phyloP scores from a whole-genome alignment of 1,140 invertebrate genomes.

The Hyposmocoma kahamanoa region DNA sequence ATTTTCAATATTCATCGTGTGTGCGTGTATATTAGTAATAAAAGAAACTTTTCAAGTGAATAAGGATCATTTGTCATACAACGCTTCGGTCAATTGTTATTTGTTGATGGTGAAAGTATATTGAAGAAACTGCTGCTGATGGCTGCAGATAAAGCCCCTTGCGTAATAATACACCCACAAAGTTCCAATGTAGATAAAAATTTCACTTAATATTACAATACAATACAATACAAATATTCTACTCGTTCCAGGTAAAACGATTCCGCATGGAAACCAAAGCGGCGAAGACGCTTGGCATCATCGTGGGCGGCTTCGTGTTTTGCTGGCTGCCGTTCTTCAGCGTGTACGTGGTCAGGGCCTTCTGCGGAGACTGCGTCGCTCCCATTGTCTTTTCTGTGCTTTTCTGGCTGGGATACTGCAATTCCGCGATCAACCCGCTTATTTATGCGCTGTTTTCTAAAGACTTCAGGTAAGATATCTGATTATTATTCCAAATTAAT shows the following conservation, averaged over 20 bases:
- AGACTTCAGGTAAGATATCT: conserved; percentile 82
- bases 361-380: conserved; percentile 86
- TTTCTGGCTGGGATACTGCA: conserved; percentile 98
- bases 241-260: conserved; percentile 77
- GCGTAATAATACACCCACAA: too few relatives aligned
- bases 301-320: conserved; percentile 93
- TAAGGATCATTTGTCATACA: too few relatives aligned
- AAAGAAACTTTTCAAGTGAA: too few relatives aligned
- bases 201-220: too few relatives aligned
- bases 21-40: too few relatives aligned
- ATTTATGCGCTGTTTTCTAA: conserved; percentile 95
- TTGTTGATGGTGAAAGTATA: too few relatives aligned
- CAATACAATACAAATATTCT: neutral
- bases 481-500: neutral
- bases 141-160: too few relatives aligned
- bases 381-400: conserved; percentile 90
- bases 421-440: conserved; percentile 94
- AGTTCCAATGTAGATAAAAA: too few relatives aligned
- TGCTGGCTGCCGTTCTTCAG: conserved; percentile 98
- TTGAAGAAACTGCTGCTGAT: too few relatives aligned
- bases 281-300: conserved; percentile 94
- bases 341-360: conserved; percentile 90
- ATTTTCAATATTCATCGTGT: too few relatives aligned
- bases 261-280: conserved; percentile 95
- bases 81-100: too few relatives aligned